phyloP scores from a whole-genome alignment of 2,113 vertebrate genomes.

The Gymnocephalus cernua region DNA sequence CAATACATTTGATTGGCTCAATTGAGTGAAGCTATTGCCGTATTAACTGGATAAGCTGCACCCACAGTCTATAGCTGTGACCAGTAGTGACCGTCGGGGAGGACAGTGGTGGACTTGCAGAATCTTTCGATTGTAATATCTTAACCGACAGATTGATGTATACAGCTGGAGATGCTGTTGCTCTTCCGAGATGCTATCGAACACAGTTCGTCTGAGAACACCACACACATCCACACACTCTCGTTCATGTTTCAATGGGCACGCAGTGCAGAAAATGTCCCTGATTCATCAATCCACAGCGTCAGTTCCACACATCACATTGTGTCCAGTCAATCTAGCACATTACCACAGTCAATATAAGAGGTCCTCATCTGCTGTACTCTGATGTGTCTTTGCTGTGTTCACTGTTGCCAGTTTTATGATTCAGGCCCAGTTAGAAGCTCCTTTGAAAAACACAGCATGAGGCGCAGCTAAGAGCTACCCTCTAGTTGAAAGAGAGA shows the following conservation, averaged over 20 bases:
- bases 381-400: slow-evolving; percentile 51
- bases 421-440: slow-evolving; percentile 60
- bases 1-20: no score
- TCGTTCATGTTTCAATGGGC: neutral
- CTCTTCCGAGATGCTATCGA: slow-evolving; percentile 91
- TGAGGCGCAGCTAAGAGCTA: slow-evolving; percentile 64
- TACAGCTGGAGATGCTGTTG: slow-evolving; percentile 76
- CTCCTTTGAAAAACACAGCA: slow-evolving; percentile 53
- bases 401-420: slow-evolving; percentile 51
- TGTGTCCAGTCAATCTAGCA: slow-evolving; percentile 52
- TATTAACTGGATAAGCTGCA: no score
- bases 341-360: slow-evolving; percentile 62
- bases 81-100: no score
- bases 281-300: slow-evolving; percentile 19
- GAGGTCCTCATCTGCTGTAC: slow-evolving; percentile 48
- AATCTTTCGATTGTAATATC: slow-evolving; percentile 36
- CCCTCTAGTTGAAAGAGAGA: slow-evolving; percentile 53
- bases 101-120: neutral
- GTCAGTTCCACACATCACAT: slow-evolving; percentile 17
- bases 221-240: neutral
- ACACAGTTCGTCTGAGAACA: slow-evolving; percentile 83
- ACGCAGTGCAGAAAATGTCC: slow-evolving; percentile 3
- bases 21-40: no score
- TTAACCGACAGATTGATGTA: slow-evolving; percentile 38
- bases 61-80: no score